A percentile compares a stretch with the other conserved stretches of the same genome.
These are phyloP conservation scores for Chaetodon auriga DNA, from an alignment of 2,113 vertebrate genomes.

Conservation along the genomic window DNA sequence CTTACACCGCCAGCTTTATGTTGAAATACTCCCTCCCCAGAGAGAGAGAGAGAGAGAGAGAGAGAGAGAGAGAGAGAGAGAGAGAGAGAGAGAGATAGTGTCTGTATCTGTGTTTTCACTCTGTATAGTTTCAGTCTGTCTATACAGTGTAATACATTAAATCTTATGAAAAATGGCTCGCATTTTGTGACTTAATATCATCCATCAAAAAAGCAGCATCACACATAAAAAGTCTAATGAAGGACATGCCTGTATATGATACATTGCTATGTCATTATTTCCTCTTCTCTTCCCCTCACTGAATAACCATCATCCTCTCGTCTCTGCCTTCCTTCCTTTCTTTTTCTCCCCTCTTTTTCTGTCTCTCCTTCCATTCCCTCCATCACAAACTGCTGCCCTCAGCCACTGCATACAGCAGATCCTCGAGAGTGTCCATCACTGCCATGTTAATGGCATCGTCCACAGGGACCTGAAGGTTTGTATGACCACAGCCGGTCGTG, in stretches of 20 bases:
- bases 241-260: neutral
- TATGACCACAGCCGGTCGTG: conserved; percentile 42
- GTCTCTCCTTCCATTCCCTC: conserved; percentile 16
- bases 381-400: conserved; percentile 43
- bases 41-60: conserved; percentile 7
- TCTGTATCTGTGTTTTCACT: conserved; percentile 9
- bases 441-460: conserved; percentile 87
- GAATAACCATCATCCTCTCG: conserved; percentile 5
- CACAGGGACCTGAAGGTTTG: conserved; percentile 88
- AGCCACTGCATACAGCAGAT: conserved; percentile 90
- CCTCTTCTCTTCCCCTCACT: conserved; percentile 5
- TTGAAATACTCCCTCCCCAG: conserved; percentile 49
- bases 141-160: conserved; percentile 9
- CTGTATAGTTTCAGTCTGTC: conserved; percentile 9
- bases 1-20: conserved; percentile 53
- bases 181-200: conserved; percentile 19
- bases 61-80: neutral
- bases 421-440: conserved; percentile 88
- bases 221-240: conserved; percentile 15
- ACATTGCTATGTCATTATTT: conserved; percentile 28
- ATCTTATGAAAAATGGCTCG: conserved; percentile 13
- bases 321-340: neutral
- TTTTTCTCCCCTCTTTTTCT: neutral
- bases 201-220: conserved; percentile 5
- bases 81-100: neutral